Percentiles rank a stretch among this genome's conserved stretches.
Conservation (phyloP, 2,888 invertebrate species). For the Ctena decussata region DNA sequence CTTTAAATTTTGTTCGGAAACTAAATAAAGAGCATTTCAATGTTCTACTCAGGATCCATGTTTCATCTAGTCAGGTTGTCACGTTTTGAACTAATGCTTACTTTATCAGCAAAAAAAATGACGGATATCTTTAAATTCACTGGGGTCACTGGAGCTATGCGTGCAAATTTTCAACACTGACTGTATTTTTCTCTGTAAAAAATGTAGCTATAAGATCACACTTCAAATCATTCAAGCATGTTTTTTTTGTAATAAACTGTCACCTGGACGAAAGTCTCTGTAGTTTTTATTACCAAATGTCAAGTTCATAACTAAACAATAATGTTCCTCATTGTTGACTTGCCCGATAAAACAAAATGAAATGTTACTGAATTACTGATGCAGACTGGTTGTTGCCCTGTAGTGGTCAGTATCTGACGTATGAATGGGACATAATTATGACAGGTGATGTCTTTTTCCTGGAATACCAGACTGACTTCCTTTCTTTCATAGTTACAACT, state of each 20-base stretch:
- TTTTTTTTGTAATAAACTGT: neutral
- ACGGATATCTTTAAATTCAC: neutral
- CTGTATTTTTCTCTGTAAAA: neutral
- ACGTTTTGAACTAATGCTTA: neutral
- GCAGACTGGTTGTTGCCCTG: neutral
- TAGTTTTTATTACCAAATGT: neutral
- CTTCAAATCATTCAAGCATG: neutral
- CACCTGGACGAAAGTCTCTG: neutral
- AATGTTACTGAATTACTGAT: too few species aligned
- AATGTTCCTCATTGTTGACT: neutral
- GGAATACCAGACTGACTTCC: too few species aligned
- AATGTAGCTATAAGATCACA: neutral
- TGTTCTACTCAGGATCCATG: too few species aligned
- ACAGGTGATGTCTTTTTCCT: too few species aligned
- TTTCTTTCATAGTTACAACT: too few species aligned
- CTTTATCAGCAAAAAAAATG: neutral
- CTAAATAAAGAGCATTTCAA: too few species aligned
- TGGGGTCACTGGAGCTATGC: neutral
- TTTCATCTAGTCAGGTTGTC: too few species aligned
- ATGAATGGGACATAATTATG: too few species aligned
- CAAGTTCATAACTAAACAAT: neutral
- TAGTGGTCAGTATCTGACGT: neutral
- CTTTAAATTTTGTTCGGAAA: too few species aligned
- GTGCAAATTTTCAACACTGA: neutral
- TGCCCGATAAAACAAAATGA: too few species aligned